Base-by-base conservation (phyloP, 1,140 invertebrate genomes). In the Stratiolaelaps scimitus region DNA sequence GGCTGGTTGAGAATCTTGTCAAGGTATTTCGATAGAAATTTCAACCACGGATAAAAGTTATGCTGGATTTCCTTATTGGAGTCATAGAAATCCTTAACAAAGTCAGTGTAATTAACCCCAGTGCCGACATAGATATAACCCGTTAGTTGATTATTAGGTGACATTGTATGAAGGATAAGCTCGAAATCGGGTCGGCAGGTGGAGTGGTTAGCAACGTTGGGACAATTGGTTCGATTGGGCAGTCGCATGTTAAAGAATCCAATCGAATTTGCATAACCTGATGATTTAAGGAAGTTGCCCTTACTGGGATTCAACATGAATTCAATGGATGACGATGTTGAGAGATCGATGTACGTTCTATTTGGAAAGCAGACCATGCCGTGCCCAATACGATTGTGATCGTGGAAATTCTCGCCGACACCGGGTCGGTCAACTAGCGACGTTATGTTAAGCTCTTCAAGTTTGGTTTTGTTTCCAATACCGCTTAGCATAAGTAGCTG, bases 401-500 rank as follows among this genome's bases (percentile, higher is more conserved):
- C 78, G 66, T 78, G 76, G 19, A 79, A 71, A 69, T 78, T 78
- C 28, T 75, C 68, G 0, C 78, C 78, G 5, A 79, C 78, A 4
- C 47, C 47, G 20, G 20, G 19, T 19, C 47, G 47, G 4, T 23
- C 15, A 4, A 15, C 47, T 4, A 48, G 19, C 4, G 47, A 28
- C 15, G 20, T 15, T 7, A 69, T 64, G 6, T 84, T 83, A 19
- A 85, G 73, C 40, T 84, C 75, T 45, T 77, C 74, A 10, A 93
- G 76, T 69, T 92, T 87, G 6, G 84, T 78, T 30, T 78, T 79
- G 84, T 20, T 82, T 83, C 66, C 87, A n/a, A n/a, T n/a, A n/a
- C n/a, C n/a, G n/a, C n/a, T n/a, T n/a, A n/a, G n/a, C n/a, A n/a
- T n/a, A n/a, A n/a, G n/a, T n/a, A n/a, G n/a, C n/a, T n/a, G n/a